These are phyloP conservation scores for Taenioides sp. DNA, from an alignment of 2,797 vertebrate genomes.

Conservation along the genomic window DNA sequence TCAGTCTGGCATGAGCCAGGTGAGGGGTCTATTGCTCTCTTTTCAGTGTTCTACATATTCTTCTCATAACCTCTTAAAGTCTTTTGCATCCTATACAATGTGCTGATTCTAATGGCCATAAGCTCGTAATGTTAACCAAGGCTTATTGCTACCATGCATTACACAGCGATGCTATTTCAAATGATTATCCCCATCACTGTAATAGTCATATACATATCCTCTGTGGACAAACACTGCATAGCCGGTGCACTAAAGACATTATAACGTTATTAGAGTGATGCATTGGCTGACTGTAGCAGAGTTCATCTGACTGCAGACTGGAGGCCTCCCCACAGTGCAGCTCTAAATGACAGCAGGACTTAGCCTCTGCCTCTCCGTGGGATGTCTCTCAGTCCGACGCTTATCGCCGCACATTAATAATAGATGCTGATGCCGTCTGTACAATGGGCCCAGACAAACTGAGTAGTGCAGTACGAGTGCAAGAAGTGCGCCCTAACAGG, in stretches of 20 bases:
- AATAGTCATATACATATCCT: conserved; percentile 73
- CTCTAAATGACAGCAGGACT: conserved; percentile 58
- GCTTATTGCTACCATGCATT: conserved; percentile 72
- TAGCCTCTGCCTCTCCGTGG: conserved; percentile 59
- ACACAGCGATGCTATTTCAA: conserved; percentile 61
- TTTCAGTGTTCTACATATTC: not conserved
- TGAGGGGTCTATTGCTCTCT: no score
- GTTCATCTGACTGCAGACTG: conserved; percentile 63
- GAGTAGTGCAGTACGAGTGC: conserved; percentile 50
- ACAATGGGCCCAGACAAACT: conserved; percentile 53
- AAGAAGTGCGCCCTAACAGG: conserved; percentile 49
- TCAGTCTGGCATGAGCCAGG: no score
- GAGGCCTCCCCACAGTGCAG: conserved; percentile 58
- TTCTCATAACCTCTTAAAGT: not conserved
- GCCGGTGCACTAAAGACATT: conserved; percentile 73
- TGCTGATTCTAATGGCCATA: conserved; percentile 80
- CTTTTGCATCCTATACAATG: conserved; percentile 57
- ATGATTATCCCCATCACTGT: conserved; percentile 77
- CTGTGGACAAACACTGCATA: conserved; percentile 70
- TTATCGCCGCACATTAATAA: conserved; percentile 66
- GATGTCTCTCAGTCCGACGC: conserved; percentile 60
- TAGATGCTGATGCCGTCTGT: conserved; percentile 58
- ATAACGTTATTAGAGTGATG: conserved; percentile 79
- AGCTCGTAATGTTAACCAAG: conserved; percentile 70
- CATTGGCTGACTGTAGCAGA: conserved; percentile 67